phyloP scores from a whole-genome alignment of 2,113 vertebrate species.

The Phoenicopterus ruber region DNA sequence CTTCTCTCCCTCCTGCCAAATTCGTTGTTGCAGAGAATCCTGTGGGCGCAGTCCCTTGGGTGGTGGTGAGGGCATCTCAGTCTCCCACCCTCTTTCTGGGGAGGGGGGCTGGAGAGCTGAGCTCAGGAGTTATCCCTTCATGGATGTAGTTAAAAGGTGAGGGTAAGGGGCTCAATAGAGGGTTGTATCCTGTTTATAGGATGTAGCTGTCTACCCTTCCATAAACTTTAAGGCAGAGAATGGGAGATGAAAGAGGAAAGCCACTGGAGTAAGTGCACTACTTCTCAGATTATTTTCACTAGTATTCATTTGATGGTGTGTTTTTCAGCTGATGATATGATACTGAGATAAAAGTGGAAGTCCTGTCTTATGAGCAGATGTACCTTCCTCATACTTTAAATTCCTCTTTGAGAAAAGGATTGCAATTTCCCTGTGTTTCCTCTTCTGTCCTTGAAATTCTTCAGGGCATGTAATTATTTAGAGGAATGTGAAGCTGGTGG shows the following conservation, averaged over 20 bases:
- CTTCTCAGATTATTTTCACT: not conserved
- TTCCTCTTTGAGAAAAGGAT: not conserved
- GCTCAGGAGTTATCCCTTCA: not conserved
- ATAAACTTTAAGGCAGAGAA: not conserved
- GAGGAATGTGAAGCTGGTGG: not conserved
- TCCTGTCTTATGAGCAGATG: not conserved
- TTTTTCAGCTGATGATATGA: not conserved
- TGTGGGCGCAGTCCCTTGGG: fast-evolving
- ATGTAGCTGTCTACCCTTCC: not conserved
- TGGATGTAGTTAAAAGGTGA: not conserved
- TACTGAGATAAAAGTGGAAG: not conserved
- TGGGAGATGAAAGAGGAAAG: not conserved
- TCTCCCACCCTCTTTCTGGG: not conserved
- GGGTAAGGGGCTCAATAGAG: not conserved
- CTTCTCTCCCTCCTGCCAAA: not conserved
- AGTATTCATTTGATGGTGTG: not conserved
- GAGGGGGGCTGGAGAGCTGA: too few relatives aligned
- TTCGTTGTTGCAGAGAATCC: not conserved
- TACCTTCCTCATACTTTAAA: not conserved
- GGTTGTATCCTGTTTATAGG: not conserved
- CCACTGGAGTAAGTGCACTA: not conserved
- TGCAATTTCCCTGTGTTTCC: not conserved
- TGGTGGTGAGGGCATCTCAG: not conserved
- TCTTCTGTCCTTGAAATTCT: not conserved
- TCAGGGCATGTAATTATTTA: not conserved